Base-by-base conservation (phyloP, 2,888 invertebrate genomes). In the Drosophila colorata region DNA sequence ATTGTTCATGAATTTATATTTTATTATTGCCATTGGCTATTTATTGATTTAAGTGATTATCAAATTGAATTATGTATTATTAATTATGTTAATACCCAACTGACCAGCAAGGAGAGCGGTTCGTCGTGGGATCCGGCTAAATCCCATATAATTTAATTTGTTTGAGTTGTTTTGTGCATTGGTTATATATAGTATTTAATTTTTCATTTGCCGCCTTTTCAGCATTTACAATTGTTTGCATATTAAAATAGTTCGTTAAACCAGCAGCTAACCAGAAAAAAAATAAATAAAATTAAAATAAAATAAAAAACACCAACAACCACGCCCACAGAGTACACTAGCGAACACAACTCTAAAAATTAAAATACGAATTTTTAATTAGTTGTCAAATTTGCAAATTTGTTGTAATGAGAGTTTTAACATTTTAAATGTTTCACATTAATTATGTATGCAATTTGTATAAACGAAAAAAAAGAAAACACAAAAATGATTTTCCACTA, bases 311-410 rank as follows among this genome's bases (percentile, higher is more conserved):
- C 60, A 61, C 63, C 67, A 75, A 37, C 41, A 70, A 61, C 49
- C 77, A 49, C 59, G 33, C 48, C 56, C 51, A 63, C 57, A 57
- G 47, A 44, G 41, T 67, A 61, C 41, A 66, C 55, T 43, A 63
- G 67, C n/a, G 60, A 59, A 57, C 67, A 56, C 28, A 66, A 72
- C 48, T 63, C 63, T 20, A 69, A 75, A 76, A 78, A 78, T 83
- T 69, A 52, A 81, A 72, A 76, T 67, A 75, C 65, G 58, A 80
- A 86, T 76, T 76, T 87, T 61, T 69, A 84, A 88, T 84, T 88
- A 88, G 87, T 84, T 88, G 81, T 80, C 84, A 67, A 88, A 86
- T 88, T 83, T 76, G 80, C 84, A 67, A 88, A 86, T 88, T 83
- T 76, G 80, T 87, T 88, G 88, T 84, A 80, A 87, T 84, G 87